These are phyloP conservation scores for Pangasius larnaudii DNA, from an alignment of 2,797 vertebrate genomes.

Conservation along the genomic window DNA sequence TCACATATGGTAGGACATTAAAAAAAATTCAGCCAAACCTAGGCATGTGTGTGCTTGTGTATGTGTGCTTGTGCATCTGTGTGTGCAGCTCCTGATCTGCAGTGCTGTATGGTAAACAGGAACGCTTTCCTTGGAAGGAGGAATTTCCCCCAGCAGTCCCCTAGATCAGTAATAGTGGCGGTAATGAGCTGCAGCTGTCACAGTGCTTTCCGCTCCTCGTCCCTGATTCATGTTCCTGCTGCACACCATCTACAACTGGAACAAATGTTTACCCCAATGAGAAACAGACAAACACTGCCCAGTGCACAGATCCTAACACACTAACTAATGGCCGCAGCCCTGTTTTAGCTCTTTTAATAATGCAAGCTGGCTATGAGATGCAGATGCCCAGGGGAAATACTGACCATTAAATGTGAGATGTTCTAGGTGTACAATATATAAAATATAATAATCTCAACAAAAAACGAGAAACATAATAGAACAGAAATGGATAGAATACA, in stretches of 20 bases:
- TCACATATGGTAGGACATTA: not conserved
- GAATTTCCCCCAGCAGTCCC: constrained; percentile 83
- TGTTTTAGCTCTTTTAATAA: constrained; percentile 55
- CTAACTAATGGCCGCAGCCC: constrained; percentile 52
- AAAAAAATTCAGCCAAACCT: not conserved
- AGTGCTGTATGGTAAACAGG: constrained; percentile 75
- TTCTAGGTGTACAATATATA: constrained; percentile 9
- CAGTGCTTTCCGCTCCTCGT: constrained; percentile 79
- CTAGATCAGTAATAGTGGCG: constrained; percentile 85
- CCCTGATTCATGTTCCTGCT: constrained; percentile 86
- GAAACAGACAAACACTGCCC: constrained; percentile 71
- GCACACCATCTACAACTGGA: constrained; percentile 82
- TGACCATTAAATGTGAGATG: constrained; percentile 45
- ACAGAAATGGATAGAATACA: not conserved
- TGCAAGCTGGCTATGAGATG: constrained; percentile 42
- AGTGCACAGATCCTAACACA: constrained; percentile 50
- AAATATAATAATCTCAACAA: constrained; percentile 8
- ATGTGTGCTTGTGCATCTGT: constrained; percentile 43
- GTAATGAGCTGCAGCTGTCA: constrained; percentile 96
- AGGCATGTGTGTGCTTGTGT: constrained; percentile 27
- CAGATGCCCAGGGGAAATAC: constrained; percentile 46
- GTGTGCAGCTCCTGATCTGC: constrained; percentile 57
- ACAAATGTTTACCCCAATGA: constrained; percentile 87
- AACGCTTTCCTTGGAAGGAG: constrained; percentile 78
- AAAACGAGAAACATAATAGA: constrained; percentile 9